phyloP scores from a whole-genome alignment of 1,140 invertebrate species.

The Oscheius sp. region DNA sequence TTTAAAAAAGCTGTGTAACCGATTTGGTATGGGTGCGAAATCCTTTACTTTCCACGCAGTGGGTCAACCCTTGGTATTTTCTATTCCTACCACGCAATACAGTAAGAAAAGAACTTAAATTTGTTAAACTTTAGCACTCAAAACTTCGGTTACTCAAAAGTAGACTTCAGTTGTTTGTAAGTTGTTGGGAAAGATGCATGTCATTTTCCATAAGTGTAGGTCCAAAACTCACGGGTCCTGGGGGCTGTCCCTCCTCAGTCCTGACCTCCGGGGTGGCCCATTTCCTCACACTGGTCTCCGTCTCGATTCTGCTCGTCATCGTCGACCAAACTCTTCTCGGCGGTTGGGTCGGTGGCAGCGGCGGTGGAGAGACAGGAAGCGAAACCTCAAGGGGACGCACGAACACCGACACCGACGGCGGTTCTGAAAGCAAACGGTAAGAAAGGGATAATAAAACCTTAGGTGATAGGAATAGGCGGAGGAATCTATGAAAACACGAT shows the following conservation, averaged over 20 bases:
- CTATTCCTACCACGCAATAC: not conserved
- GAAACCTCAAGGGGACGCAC: constrained; percentile 31
- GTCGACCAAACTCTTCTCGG: constrained; percentile 15
- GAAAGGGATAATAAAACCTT: too few species aligned
- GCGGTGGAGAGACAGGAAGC: constrained; percentile 2
- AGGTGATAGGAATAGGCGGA: too few species aligned
- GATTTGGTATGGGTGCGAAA: too few species aligned
- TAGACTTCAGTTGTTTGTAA: not conserved
- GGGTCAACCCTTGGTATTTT: not conserved
- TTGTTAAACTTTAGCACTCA: too few species aligned
- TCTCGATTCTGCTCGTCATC: constrained; percentile 28
- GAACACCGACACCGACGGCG: constrained; percentile 30
- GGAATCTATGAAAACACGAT: too few species aligned
- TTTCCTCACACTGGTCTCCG: constrained; percentile 22
- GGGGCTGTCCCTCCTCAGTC: constrained; percentile 14
- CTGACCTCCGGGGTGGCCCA: constrained; percentile 22
- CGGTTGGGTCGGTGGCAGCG: not conserved
- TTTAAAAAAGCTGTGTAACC: not conserved
- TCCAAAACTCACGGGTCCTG: constrained; percentile 24
- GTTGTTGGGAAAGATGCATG: not conserved
- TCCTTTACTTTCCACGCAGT: too few species aligned
- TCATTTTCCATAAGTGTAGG: too few species aligned
- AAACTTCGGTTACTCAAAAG: not conserved
- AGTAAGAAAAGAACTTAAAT: not conserved
- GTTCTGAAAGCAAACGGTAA: constrained; percentile 17